Evolutionary conservation across 2,797 vertebrate species (phyloP).

Genomic region (Dendrocincla tyrannina): DNA sequence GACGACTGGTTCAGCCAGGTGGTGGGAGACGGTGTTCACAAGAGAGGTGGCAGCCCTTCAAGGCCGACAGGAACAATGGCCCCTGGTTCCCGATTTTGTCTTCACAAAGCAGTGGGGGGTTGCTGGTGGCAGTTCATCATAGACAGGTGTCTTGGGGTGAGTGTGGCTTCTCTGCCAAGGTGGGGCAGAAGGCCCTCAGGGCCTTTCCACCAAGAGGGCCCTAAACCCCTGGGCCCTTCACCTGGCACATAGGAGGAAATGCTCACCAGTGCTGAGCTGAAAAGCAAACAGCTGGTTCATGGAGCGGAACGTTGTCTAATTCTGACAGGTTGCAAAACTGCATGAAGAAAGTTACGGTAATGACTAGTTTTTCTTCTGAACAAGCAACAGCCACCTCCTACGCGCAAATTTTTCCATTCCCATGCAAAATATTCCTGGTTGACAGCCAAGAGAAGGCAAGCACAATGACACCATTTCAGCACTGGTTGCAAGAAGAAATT

Average conservation of each 20-base stretch:
- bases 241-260: not conserved
- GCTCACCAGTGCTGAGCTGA: not conserved
- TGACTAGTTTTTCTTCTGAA: not conserved
- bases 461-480: not conserved
- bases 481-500: not conserved
- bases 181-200: not conserved
- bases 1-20: not conserved
- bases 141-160: not conserved
- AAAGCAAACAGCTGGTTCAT: not conserved
- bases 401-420: not conserved
- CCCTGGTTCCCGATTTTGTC: not conserved
- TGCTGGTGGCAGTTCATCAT: not conserved
- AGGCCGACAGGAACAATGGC: not conserved
- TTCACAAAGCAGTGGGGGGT: not conserved
- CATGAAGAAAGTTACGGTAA: not conserved
- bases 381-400: not conserved
- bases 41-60: not conserved
- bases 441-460: not conserved
- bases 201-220: not conserved
- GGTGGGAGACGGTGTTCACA: accelerated
- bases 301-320: not conserved
- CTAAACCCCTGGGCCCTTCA: not conserved
- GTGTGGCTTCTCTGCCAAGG: not conserved
- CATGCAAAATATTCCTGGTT: not conserved
- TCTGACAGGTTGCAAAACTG: not conserved